A percentile compares a stretch with the other conserved stretches of the same genome.
phyloP scores from a whole-genome alignment of 2,888 invertebrate genomes.

The Agrenia bidenticulata region DNA sequence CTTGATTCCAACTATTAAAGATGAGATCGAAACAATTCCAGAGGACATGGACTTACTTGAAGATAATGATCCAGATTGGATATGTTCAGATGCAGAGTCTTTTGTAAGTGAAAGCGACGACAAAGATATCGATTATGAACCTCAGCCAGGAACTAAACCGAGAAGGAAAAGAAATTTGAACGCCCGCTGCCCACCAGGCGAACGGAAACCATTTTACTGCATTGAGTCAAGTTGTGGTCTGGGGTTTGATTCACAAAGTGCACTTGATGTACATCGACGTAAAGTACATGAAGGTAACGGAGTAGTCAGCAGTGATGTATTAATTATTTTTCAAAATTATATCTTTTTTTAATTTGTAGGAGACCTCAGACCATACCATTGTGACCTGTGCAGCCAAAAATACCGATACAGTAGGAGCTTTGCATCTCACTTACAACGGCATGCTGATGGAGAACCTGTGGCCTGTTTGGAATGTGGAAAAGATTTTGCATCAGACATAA shows the following conservation, averaged over 20 bases:
- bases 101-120: not conserved
- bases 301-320: not conserved
- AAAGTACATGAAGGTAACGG: not conserved
- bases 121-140: not conserved
- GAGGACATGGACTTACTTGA: too few relatives aligned
- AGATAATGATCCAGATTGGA: slow-evolving; percentile 2
- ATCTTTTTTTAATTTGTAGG: slow-evolving; percentile 10
- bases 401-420: not conserved
- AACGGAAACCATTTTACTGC: too few relatives aligned
- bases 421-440: not conserved
- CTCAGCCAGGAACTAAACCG: too few relatives aligned
- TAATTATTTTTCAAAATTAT: not conserved
- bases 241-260: not conserved
- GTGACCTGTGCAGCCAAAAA: not conserved
- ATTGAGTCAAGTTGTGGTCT: too few relatives aligned
- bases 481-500: not conserved
- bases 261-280: not conserved
- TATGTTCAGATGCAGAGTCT: not conserved
- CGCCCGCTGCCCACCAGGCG: too few relatives aligned
- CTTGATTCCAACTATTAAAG: too few relatives aligned
- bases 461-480: not conserved
- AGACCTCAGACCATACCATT: slow-evolving; percentile 13
- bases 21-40: too few relatives aligned
- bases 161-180: too few relatives aligned
- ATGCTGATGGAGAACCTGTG: not conserved